phyloP scores from a whole-genome alignment of 1,140 invertebrate genomes.

The Papilio machaon region DNA sequence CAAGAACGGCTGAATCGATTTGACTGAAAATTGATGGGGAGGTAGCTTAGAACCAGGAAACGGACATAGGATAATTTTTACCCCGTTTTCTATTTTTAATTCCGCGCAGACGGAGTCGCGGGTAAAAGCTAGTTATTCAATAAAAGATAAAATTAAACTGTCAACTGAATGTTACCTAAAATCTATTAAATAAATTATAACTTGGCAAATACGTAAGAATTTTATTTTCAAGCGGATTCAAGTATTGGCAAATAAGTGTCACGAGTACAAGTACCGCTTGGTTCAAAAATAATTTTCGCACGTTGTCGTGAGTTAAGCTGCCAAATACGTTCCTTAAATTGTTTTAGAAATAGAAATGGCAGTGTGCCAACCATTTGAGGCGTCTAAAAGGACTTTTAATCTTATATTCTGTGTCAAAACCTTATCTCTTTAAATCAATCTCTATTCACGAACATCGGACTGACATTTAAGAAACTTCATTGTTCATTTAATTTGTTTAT shows the following conservation, averaged over 20 bases:
- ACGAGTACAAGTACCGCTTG: background rate
- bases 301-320: slow-evolving; percentile 10
- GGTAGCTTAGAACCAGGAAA: too few species aligned
- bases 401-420: slow-evolving; percentile 4
- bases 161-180: too few species aligned
- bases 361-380: background rate
- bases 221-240: background rate
- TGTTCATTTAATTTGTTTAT: background rate
- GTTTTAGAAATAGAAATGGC: slow-evolving; percentile 26
- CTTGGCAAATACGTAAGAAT: too few species aligned
- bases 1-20: too few species aligned
- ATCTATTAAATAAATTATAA: too few species aligned
- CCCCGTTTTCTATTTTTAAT: too few species aligned
- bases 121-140: too few species aligned
- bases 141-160: too few species aligned
- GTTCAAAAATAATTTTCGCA: slow-evolving; percentile 15
- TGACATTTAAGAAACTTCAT: background rate
- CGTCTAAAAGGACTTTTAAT: slow-evolving; percentile 17
- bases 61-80: too few species aligned
- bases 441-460: background rate
- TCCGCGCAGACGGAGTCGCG: too few species aligned
- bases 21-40: too few species aligned
- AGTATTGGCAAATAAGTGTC: slow-evolving; percentile 8
- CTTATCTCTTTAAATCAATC: background rate
- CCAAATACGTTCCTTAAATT: slow-evolving; percentile 24